Base-by-base conservation (phyloP, 2,888 invertebrate species). In the Drosophila gaucha region DNA sequence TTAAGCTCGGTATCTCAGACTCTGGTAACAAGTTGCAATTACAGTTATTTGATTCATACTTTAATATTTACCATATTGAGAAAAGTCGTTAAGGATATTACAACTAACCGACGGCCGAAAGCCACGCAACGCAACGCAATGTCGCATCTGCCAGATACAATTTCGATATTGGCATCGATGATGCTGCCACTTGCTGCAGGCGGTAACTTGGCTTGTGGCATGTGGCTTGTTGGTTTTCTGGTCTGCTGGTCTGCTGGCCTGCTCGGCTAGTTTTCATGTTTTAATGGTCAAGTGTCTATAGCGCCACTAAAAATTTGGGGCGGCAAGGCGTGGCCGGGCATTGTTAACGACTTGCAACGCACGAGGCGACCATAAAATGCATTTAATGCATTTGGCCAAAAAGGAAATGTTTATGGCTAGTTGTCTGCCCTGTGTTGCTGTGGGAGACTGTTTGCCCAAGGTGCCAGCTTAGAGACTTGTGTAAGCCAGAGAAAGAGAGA, bases 311-410 rank as follows among this genome's bases (percentile, higher is more conserved):
- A 62, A 62, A 57, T 22, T 46, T 30, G 36, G 65, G 54, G 30
- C n/a, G 16, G 14, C 8, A 6, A 16, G 33, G 31, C 22, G 24
- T 22, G 39, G 41, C 28, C 6, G 36, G 41, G 46, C 46, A 59
- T 58, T 68, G 69, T 73, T 73, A 73, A 73, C 74, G 73, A 65
- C 60, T 12, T 58, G 66, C 74, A 68, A 46, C 51, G 56, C 68
- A 57, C 59, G 49, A 64, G 69, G 55, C 60, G 41, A 33, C 38
- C 52, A 65, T 69, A 70, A 70, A 68, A 46, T 63, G 69, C 70
- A 65, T 56, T 59, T 73, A 68, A 50, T 46, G 60, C 38, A 41
- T 60, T 64, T 69, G 64, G 64, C 43, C 64, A 68, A 68, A n/a
- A 67, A 63, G 68, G 46, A 64, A 63, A 68, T 68, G 54, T 68